Evolutionary conservation across 2,888 invertebrate genomes (phyloP), one percentile per base, ranked within the genome.

Genomic region (Anoncus sp.): DNA sequence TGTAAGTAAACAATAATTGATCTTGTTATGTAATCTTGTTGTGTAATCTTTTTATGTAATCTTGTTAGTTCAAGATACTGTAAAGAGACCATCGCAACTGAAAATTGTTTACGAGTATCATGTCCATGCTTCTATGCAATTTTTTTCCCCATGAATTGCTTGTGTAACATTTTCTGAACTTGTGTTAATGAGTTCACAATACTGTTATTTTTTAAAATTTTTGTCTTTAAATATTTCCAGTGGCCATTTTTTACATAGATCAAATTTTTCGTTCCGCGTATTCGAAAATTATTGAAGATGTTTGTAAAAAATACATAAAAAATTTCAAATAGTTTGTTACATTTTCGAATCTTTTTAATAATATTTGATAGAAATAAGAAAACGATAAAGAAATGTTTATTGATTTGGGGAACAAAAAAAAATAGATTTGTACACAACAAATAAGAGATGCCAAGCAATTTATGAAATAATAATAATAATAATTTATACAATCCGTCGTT

Each of bases 61-160:
- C 55, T 55, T n/a, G 55, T 27, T 27, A 31, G 31, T n/a, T 27
- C 16, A 31, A 22, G n/a, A 53, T 53, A 27, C 16, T n/a, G n/a
- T n/a, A n/a, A n/a, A n/a, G n/a, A n/a, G n/a, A 27, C n/a, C n/a
- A 31, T 1, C 53, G 4, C 55, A 55, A 27, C 31, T 16, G 16
- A 55, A 24, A 55, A 55, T 55, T 31, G 3, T 55, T 27, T 31
- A 31, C 55, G 16, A 31, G n/a, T 24, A 6, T 14, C 16, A 31
- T 31, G 55, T 55, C 10, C 27, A 3, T 55, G 27, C 31, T 31
- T 20, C 12, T 16, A 35, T 0, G n/a, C 55, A 35, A 55, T 55
- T 22, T 14, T n/a, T 2, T 24, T 51, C 2, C 14, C 22, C 14
- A 22, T 24, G 6, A 51, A 51, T 22, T 14, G 22, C 14, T 35